These are phyloP conservation scores for Cephus pygmeus DNA, from an alignment of 2,888 invertebrate genomes.

Conservation along the genomic window DNA sequence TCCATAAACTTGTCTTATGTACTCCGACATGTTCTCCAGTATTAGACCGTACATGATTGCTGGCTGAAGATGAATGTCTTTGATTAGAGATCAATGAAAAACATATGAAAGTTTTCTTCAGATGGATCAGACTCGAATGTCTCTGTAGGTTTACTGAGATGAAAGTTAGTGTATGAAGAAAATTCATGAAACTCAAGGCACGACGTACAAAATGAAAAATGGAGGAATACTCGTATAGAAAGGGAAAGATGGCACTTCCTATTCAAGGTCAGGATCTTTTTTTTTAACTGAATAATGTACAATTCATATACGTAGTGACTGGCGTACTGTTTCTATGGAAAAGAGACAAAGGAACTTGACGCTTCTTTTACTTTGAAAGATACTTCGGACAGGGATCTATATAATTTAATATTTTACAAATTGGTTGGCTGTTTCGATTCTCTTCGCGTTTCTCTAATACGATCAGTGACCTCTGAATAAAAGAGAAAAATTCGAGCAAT, in stretches of 20 bases:
- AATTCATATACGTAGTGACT: neutral
- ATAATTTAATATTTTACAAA: neutral
- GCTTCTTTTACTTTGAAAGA: neutral
- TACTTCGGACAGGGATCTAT: neutral
- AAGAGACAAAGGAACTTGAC: neutral
- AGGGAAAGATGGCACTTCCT: neutral
- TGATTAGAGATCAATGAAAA: neutral
- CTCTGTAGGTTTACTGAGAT: neutral
- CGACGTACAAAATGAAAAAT: neutral
- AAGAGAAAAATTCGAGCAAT: slow-evolving; percentile 33
- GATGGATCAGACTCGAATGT: neutral
- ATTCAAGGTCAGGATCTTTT: neutral
- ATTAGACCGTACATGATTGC: slow-evolving; percentile 91
- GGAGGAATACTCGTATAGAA: neutral
- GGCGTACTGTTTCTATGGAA: neutral
- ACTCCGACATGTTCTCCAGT: slow-evolving; percentile 93
- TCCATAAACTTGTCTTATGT: slow-evolving; percentile 92
- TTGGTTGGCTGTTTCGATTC: slow-evolving; percentile 21
- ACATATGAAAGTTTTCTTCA: neutral
- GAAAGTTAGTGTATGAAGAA: neutral
- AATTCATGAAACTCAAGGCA: neutral
- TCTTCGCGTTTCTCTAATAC: slow-evolving; percentile 31
- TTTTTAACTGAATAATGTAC: neutral
- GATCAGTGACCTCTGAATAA: slow-evolving; percentile 42
- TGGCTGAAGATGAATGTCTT: neutral